Conservation (phyloP, 2,888 invertebrate species). For the Aporophyla nigra region DNA sequence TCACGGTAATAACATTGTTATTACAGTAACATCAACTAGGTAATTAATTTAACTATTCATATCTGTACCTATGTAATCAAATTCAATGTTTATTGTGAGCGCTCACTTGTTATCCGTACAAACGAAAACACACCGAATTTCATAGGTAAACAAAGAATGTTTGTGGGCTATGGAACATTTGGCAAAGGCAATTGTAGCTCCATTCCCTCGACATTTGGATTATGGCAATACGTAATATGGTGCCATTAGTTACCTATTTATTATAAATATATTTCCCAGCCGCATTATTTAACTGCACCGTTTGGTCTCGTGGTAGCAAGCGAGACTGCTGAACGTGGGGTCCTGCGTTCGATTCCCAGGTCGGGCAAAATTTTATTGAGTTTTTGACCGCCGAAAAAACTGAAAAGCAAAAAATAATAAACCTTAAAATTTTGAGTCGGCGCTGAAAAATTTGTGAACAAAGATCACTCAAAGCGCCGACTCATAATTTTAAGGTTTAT, state of each 20-base stretch:
- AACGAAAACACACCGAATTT: slow-evolving; percentile 13
- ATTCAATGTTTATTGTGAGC: slow-evolving; percentile 31
- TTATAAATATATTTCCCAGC: too few relatives aligned
- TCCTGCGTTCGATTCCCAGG: too few relatives aligned
- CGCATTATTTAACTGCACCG: too few relatives aligned
- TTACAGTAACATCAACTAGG: neutral
- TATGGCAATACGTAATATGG: neutral
- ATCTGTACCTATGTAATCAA: slow-evolving; percentile 14
- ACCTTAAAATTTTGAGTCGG: too few relatives aligned
- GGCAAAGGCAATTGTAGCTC: slow-evolving; percentile 5
- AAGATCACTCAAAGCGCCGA: too few relatives aligned
- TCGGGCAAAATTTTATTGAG: too few relatives aligned
- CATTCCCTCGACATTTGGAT: slow-evolving; percentile 16
- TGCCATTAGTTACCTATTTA: neutral
- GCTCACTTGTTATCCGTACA: slow-evolving; percentile 29
- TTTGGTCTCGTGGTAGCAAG: too few relatives aligned
- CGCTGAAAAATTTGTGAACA: too few relatives aligned
- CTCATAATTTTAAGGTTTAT: too few relatives aligned
- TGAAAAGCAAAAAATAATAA: too few relatives aligned
- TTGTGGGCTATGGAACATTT: neutral
- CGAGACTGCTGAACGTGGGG: too few relatives aligned
- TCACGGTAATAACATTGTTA: slow-evolving; percentile 2
- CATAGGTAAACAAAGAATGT: neutral
- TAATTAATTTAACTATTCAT: slow-evolving; percentile 7
- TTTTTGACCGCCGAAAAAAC: too few relatives aligned